These are phyloP conservation scores for Caranx ignobilis DNA, from an alignment of 2,113 vertebrate genomes.

Conservation along the genomic window DNA sequence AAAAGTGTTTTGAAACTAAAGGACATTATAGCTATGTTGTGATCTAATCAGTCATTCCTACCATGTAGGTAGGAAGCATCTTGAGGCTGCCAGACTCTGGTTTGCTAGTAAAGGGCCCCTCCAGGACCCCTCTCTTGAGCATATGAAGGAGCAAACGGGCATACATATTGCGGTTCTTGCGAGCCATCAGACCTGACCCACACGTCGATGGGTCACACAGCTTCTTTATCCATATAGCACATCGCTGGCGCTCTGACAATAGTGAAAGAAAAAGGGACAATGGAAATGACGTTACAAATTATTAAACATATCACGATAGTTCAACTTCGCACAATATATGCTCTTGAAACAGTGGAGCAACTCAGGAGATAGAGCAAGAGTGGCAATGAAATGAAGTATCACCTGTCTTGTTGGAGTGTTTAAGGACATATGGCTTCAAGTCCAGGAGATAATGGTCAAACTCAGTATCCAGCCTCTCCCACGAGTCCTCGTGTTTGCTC, in stretches of 20 bases:
- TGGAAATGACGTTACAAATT: background rate
- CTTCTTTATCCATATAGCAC: conserved; percentile 95
- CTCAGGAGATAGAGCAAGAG: too few species aligned
- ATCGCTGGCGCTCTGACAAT: conserved; percentile 87
- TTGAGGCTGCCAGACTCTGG: conserved; percentile 90
- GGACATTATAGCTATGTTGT: background rate
- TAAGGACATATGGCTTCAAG: conserved; percentile 93
- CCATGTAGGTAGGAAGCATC: conserved; percentile 92
- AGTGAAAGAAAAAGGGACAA: background rate
- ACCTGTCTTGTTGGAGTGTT: conserved; percentile 88
- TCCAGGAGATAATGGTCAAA: conserved; percentile 91
- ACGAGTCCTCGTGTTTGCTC: conserved; percentile 84
- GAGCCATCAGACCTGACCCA: conserved; percentile 84
- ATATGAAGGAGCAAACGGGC: conserved; percentile 92
- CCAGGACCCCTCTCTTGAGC: conserved; percentile 89
- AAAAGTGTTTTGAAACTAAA: background rate
- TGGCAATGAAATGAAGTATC: conserved; percentile 38
- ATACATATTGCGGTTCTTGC: conserved; percentile 92
- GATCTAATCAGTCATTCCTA: conserved; percentile 57
- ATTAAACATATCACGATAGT: background rate
- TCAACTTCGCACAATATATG: background rate
- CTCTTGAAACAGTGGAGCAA: background rate
- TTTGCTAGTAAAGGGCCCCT: conserved; percentile 89
- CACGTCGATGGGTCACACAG: conserved; percentile 88
- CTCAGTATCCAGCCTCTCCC: conserved; percentile 89